Percentiles rank a stretch among this genome's conserved stretches.
Conservation (phyloP, 2,113 vertebrate genomes). For the Turnix velox region DNA sequence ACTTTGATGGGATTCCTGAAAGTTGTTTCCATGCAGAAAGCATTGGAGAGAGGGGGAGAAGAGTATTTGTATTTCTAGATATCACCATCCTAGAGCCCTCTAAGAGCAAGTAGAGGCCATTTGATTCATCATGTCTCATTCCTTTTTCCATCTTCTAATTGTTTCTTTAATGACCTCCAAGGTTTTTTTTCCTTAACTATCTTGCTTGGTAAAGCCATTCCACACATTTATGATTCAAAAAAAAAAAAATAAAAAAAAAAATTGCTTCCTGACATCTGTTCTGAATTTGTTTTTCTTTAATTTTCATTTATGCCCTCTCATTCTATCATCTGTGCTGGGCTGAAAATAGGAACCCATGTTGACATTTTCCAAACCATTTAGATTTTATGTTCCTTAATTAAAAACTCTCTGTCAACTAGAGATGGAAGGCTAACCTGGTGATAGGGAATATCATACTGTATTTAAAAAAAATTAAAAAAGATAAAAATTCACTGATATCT, state of each 20-base stretch:
- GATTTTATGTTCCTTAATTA: constrained; percentile 79
- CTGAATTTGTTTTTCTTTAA: constrained; percentile 79
- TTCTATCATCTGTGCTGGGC: constrained; percentile 78
- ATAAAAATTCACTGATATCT: neutral
- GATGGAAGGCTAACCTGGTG: constrained; percentile 62
- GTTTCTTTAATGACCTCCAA: constrained; percentile 66
- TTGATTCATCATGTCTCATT: constrained; percentile 15
- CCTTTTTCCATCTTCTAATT: constrained; percentile 55
- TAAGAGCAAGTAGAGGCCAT: neutral
- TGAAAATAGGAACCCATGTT: constrained; percentile 79
- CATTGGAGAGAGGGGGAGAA: neutral
- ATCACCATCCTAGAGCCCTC: neutral
- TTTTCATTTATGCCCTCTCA: constrained; percentile 79
- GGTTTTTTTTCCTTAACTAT: constrained; percentile 62
- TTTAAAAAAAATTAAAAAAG: constrained; percentile 6
- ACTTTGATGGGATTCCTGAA: neutral
- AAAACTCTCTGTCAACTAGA: constrained; percentile 63
- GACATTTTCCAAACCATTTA: constrained; percentile 77
- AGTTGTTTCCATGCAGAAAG: neutral
- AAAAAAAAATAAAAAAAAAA: constrained; percentile 69
- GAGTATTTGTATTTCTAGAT: neutral
- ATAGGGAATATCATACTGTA: neutral
- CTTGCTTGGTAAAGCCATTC: constrained; percentile 72
- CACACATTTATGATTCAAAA: constrained; percentile 70
- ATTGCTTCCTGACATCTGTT: constrained; percentile 79